Evolutionary conservation across 2,888 invertebrate species (phyloP).

Genomic region (Geophilus truncorum): DNA sequence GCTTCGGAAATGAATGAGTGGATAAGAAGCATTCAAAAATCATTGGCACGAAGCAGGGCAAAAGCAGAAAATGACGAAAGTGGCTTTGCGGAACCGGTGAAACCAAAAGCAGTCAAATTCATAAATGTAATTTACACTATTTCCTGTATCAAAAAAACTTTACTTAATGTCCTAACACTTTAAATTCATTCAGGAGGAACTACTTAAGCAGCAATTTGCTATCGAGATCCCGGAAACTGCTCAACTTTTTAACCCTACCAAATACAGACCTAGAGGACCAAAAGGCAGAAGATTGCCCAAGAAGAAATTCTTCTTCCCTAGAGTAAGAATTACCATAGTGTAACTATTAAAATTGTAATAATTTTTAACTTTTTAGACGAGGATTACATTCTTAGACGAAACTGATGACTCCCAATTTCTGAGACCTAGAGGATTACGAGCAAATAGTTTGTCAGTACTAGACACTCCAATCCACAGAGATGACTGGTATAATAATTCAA

Average conservation of each 20-base stretch:
- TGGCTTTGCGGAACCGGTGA: neutral
- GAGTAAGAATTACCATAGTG: neutral
- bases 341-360: neutral
- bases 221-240: slow-evolving; percentile 13
- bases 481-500: neutral
- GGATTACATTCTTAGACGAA: neutral
- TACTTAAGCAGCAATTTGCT: neutral
- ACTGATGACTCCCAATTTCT: neutral
- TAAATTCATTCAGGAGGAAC: neutral
- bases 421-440: neutral
- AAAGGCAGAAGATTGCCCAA: slow-evolving; percentile 25
- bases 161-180: neutral
- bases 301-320: neutral
- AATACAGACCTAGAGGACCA: slow-evolving; percentile 20
- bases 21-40: slow-evolving; percentile 43
- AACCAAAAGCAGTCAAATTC: neutral
- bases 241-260: slow-evolving; percentile 13
- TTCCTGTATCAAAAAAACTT: neutral
- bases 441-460: slow-evolving; percentile 4
- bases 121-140: slow-evolving; percentile 18
- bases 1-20: slow-evolving; percentile 45
- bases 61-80: neutral
- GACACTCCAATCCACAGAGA: neutral
- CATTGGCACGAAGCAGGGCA: slow-evolving; percentile 42
- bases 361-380: neutral